These are phyloP conservation scores for Carcharodon carcharias DNA, from an alignment of 2,797 vertebrate genomes.

Conservation along the genomic window DNA sequence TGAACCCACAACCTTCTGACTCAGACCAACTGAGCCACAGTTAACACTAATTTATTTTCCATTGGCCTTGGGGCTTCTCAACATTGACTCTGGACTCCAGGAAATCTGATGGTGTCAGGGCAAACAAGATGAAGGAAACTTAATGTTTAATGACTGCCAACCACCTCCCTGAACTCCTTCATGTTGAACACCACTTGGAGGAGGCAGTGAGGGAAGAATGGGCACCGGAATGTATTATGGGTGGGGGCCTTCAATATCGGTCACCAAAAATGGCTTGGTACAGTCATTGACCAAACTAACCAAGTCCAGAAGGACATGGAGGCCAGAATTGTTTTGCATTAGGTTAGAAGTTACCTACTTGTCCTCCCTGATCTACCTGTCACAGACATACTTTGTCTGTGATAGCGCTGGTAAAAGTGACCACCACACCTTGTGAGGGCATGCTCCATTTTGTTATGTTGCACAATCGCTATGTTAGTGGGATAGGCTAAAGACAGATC, in stretches of 20 bases:
- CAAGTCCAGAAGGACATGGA: neutral
- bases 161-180: neutral
- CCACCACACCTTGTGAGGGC: neutral
- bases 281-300: neutral
- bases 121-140: neutral
- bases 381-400: neutral
- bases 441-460: neutral
- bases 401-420: neutral
- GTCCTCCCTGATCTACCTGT: neutral
- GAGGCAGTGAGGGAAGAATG: neutral
- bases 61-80: neutral
- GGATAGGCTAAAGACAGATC: neutral
- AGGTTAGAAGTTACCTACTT: neutral
- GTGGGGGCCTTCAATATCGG: neutral
- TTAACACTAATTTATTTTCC: too few relatives aligned
- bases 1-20: too few relatives aligned
- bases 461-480: neutral
- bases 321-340: neutral
- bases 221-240: neutral
- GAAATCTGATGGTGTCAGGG: neutral
- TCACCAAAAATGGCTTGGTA: neutral
- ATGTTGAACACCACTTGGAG: neutral
- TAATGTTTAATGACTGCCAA: neutral
- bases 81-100: neutral
- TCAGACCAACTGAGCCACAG: too few relatives aligned